Evolutionary conservation across 2,888 invertebrate genomes (phyloP).

Genomic region (Eupithecia centaureata): DNA sequence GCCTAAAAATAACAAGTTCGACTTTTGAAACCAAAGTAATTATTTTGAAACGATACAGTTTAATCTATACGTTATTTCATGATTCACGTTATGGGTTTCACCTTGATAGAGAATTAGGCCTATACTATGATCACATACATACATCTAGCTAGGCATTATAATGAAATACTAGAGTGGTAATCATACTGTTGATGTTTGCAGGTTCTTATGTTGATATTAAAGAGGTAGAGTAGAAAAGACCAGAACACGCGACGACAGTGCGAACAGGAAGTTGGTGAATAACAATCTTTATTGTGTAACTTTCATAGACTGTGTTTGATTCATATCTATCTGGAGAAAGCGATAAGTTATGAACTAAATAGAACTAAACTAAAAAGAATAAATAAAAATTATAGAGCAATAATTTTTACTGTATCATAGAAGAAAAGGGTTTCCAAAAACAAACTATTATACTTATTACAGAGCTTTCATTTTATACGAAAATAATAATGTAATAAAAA

Average conservation of each 20-base stretch:
- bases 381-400: no score
- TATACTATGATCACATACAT: constrained; percentile 15
- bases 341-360: no score
- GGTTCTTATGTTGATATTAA: background rate
- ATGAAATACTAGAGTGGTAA: constrained; percentile 20
- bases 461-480: no score
- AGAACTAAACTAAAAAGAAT: no score
- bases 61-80: background rate
- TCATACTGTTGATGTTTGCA: constrained; percentile 12
- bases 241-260: no score
- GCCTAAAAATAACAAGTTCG: constrained; percentile 2
- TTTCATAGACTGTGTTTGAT: no score
- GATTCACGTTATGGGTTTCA: constrained; percentile 1
- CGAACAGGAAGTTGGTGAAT: background rate
- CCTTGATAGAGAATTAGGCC: constrained; percentile 8
- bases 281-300: no score
- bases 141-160: constrained; percentile 8
- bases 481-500: no score
- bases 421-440: no score
- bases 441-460: no score
- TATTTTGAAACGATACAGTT: background rate
- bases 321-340: no score
- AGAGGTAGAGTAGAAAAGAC: constrained; percentile 2
- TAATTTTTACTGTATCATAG: no score
- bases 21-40: constrained; percentile 2